Evolutionary conservation across 2,888 invertebrate species (phyloP).

Genomic region (Amiota mariae): DNA sequence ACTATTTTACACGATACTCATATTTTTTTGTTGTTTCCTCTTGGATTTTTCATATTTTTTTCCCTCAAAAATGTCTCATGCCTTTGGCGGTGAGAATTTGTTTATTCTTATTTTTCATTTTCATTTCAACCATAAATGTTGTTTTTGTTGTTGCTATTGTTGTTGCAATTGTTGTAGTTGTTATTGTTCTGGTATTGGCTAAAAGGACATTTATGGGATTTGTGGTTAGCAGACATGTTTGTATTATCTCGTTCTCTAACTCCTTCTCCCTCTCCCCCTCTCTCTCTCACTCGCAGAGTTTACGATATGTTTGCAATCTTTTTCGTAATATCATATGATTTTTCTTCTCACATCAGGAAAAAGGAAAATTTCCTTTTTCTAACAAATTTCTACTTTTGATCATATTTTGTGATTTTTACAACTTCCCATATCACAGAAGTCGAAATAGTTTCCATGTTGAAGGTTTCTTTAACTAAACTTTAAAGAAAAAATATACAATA

Average conservation of each 20-base stretch:
- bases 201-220: conserved; percentile 68
- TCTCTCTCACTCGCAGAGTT: conserved; percentile 40
- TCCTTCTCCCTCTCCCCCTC: no score
- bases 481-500: no score
- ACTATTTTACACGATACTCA: conserved; percentile 49
- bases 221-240: conserved; percentile 68
- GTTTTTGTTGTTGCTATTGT: background rate
- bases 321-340: conserved; percentile 46
- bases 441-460: no score
- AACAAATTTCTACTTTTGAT: background rate
- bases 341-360: background rate
- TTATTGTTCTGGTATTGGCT: background rate
- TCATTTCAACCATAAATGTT: background rate
- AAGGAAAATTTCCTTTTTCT: background rate
- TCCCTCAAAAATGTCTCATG: conserved; percentile 17
- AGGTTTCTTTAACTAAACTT: no score
- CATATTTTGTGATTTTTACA: conserved; percentile 11
- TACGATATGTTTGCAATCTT: conserved; percentile 65
- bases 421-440: background rate
- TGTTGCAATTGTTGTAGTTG: no score
- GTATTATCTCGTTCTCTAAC: conserved; percentile 49
- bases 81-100: background rate
- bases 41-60: background rate
- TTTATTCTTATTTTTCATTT: background rate
- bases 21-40: conserved; percentile 38